Conservation (phyloP, 2,113 vertebrate species). For the Alces alces region DNA sequence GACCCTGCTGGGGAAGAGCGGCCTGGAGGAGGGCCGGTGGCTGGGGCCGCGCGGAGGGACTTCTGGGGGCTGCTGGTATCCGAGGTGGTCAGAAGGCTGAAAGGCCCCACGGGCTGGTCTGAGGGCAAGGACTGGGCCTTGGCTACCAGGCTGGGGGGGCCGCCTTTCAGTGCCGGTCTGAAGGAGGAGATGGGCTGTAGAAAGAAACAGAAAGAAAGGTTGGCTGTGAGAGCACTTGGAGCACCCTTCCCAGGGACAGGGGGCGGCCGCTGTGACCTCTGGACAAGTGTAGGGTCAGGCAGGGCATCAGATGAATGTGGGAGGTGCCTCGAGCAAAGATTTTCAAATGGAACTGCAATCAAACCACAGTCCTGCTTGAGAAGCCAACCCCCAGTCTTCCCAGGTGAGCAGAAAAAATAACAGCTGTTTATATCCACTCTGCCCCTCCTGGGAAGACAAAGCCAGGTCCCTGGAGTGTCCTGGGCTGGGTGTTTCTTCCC, state of each 20-base stretch:
- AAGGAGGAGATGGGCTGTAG: slow-evolving; percentile 76
- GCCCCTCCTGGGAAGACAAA: background rate
- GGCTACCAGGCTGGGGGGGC: slow-evolving; percentile 70
- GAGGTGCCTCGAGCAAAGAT: background rate
- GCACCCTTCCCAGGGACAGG: background rate
- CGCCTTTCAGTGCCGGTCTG: slow-evolving; percentile 72
- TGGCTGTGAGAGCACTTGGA: background rate
- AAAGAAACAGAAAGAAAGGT: background rate
- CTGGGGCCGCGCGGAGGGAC: slow-evolving; percentile 63
- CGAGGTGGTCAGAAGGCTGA: slow-evolving; percentile 68
- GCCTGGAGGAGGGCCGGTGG: slow-evolving; percentile 77
- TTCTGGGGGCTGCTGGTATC: slow-evolving; percentile 78
- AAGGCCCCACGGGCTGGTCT: slow-evolving; percentile 71
- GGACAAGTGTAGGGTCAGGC: background rate
- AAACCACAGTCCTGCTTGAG: background rate
- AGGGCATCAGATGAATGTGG: background rate
- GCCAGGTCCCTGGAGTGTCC: background rate
- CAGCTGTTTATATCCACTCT: background rate
- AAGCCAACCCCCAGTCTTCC: background rate
- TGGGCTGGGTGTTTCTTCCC: background rate
- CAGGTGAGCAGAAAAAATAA: background rate
- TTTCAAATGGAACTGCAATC: background rate
- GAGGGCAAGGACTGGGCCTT: slow-evolving; percentile 84
- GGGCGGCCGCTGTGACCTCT: background rate
- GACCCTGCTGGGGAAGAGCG: slow-evolving; percentile 93